Evolutionary conservation across 2,888 invertebrate genomes (phyloP).

Genomic region (Crepidodera aurea): DNA sequence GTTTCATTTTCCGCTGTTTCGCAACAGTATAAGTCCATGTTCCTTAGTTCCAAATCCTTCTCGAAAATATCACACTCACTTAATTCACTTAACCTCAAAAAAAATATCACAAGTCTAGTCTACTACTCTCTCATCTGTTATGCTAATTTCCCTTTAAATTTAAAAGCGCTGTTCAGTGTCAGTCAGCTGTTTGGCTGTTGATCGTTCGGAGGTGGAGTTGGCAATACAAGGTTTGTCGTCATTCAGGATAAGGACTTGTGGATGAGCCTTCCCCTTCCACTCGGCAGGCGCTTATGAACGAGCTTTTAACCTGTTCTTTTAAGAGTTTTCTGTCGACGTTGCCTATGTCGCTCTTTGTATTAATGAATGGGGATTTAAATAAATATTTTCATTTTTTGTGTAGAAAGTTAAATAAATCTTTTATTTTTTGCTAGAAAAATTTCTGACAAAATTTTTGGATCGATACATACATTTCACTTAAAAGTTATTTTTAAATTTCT

Average conservation of each 20-base stretch:
- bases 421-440: too few species aligned
- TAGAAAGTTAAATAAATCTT: too few species aligned
- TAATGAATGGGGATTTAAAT: too few species aligned
- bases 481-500: too few species aligned
- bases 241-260: conserved; percentile 34
- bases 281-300: conserved; percentile 29
- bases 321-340: conserved; percentile 30
- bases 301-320: conserved; percentile 40
- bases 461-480: too few species aligned
- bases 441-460: too few species aligned
- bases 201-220: conserved; percentile 29
- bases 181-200: conserved; percentile 23
- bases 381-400: too few species aligned
- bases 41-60: conserved; percentile 27
- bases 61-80: conserved; percentile 36
- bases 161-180: conserved; percentile 20
- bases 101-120: conserved; percentile 35
- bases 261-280: conserved; percentile 32
- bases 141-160: conserved; percentile 28
- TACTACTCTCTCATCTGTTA: conserved; percentile 33
- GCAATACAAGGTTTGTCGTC: conserved; percentile 29
- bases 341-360: conserved; percentile 7
- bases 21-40: conserved; percentile 59
- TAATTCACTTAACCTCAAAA: conserved; percentile 33
- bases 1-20: conserved; percentile 56